These are phyloP conservation scores for Ictidomys tridecemlineatus DNA, from an alignment of 2,113 vertebrate genomes.

Conservation along the genomic window DNA sequence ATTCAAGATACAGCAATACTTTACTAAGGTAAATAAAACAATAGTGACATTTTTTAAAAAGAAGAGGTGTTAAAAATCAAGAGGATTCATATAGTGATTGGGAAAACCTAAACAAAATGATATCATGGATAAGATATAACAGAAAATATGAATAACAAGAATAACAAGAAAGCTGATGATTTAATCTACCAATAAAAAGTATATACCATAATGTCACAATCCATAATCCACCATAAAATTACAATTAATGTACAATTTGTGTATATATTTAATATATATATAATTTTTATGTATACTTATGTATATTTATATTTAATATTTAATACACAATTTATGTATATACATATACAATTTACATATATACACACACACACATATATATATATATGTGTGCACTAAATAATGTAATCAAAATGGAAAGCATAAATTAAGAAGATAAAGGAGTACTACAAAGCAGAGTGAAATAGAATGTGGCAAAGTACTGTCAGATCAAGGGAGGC, in stretches of 20 bases:
- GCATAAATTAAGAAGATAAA: background rate
- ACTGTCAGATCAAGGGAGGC: too few relatives aligned
- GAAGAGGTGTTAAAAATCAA: background rate
- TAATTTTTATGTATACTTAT: too few relatives aligned
- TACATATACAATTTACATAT: too few relatives aligned
- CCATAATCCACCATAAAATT: rapidly evolving
- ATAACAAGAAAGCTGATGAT: background rate
- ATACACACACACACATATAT: background rate
- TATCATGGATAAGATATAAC: background rate
- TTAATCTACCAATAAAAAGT: background rate
- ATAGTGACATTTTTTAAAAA: background rate
- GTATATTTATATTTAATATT: too few relatives aligned
- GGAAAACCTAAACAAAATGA: background rate
- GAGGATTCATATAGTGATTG: background rate
- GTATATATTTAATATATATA: too few relatives aligned
- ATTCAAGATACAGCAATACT: background rate
- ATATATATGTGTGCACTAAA: too few relatives aligned
- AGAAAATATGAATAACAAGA: background rate
- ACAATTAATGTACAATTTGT: too few relatives aligned
- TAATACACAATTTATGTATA: too few relatives aligned
- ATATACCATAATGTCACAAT: background rate
- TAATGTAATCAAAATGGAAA: background rate
- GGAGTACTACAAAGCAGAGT: background rate
- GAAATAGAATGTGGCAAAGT: background rate
- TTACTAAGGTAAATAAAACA: background rate